These are phyloP conservation scores for Toxotes chatareus DNA, from an alignment of 2,113 vertebrate genomes.

Conservation along the genomic window DNA sequence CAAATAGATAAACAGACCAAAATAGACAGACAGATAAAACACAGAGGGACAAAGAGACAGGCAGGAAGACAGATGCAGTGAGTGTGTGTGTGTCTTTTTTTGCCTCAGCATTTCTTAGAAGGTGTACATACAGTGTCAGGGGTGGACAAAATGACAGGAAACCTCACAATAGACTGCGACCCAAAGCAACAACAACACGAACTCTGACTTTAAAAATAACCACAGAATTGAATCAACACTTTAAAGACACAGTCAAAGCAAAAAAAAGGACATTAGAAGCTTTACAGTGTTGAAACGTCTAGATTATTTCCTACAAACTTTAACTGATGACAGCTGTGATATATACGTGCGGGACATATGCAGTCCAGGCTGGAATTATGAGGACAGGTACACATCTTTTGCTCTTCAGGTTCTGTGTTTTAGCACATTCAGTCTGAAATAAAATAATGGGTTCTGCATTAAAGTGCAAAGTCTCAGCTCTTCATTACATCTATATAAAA, in stretches of 20 bases:
- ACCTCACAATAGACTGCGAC: background rate
- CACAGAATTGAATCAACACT: background rate
- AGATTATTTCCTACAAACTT: too few species aligned
- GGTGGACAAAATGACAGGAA: slow-evolving; percentile 30
- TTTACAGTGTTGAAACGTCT: too few species aligned
- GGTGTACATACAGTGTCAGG: slow-evolving; percentile 22
- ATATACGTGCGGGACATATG: too few species aligned
- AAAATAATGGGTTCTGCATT: background rate
- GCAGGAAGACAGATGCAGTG: slow-evolving; percentile 29
- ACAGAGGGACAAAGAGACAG: slow-evolving; percentile 22
- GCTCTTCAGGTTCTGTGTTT: too few species aligned
- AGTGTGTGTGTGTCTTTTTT: background rate
- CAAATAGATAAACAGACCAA: slow-evolving; percentile 61
- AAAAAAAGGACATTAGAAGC: background rate
- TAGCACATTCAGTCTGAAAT: background rate
- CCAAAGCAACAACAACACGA: background rate
- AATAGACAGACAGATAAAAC: slow-evolving; percentile 57
- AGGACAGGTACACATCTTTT: too few species aligned
- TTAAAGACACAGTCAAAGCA: background rate
- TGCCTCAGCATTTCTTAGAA: slow-evolving; percentile 23
- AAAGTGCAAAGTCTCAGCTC: background rate
- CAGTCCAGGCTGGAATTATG: too few species aligned
- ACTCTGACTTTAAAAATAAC: background rate
- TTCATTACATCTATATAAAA: background rate
- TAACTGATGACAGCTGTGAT: background rate